Evolutionary conservation across 2,113 vertebrate genomes (phyloP).

Genomic region (Sorex araneus): DNA sequence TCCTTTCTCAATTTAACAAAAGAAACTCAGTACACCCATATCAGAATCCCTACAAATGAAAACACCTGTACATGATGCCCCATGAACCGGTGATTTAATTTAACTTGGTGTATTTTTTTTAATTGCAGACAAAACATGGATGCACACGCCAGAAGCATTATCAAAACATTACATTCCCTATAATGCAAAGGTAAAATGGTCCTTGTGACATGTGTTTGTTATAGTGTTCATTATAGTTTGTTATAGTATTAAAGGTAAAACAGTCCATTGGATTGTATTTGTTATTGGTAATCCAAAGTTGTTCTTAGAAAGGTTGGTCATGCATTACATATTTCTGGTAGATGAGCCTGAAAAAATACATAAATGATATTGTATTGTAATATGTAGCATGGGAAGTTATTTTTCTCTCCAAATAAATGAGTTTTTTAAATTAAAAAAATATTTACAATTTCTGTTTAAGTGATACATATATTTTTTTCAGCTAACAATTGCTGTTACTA

Average conservation of each 20-base stretch:
- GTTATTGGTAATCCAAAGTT: not conserved
- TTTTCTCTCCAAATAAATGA: not conserved
- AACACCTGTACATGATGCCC: not conserved
- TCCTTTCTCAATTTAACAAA: not conserved
- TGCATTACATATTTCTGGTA: constrained; percentile 12
- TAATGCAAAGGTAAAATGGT: constrained; percentile 95
- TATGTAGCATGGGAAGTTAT: not conserved
- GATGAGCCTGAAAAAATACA: not conserved
- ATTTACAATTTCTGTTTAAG: constrained; percentile 3
- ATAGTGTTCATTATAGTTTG: too few species aligned
- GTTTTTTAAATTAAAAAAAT: constrained; percentile 2
- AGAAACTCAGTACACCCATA: not conserved
- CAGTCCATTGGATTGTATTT: too few species aligned
- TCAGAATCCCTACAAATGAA: not conserved
- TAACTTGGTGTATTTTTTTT: constrained; percentile 85
- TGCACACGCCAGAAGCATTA: constrained; percentile 98
- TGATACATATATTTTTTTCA: not conserved
- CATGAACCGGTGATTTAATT: not conserved
- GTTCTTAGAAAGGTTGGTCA: constrained; percentile 9
- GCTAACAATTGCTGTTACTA: not conserved
- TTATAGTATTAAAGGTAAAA: not conserved
- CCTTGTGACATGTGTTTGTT: constrained; percentile 55
- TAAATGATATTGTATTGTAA: not conserved
- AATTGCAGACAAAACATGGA: constrained; percentile 98
- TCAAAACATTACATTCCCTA: constrained; percentile 99